Evolutionary conservation across 2,888 invertebrate genomes (phyloP).

Genomic region (Chloromyia formosa): DNA sequence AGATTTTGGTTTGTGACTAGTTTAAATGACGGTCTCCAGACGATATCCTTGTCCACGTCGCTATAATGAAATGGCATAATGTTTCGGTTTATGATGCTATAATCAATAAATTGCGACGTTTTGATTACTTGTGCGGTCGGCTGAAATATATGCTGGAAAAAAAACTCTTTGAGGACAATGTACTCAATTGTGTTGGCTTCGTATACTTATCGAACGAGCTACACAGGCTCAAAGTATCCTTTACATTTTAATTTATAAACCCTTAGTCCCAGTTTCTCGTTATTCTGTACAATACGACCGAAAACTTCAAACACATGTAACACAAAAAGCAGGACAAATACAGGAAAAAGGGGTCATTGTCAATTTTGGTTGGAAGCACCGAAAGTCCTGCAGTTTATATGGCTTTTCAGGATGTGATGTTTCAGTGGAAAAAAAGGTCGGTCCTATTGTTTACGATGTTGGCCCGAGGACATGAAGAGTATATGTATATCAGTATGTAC

Average conservation of each 20-base stretch:
- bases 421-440: conserved; percentile 14
- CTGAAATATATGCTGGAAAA: background rate
- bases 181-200: background rate
- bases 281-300: no score
- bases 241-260: conserved; percentile 11
- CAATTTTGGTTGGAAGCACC: no score
- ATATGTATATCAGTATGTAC: background rate
- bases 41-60: background rate
- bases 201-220: background rate
- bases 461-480: background rate
- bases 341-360: no score
- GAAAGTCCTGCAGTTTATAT: no score
- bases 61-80: background rate
- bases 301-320: no score
- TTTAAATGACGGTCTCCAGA: conserved; percentile 6
- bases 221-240: background rate
- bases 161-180: conserved; percentile 9
- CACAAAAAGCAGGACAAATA: no score
- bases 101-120: conserved; percentile 39
- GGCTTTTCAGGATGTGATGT: background rate
- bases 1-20: background rate
- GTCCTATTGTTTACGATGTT: background rate
- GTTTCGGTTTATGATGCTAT: background rate
- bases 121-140: conserved; percentile 17
- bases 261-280: conserved; percentile 1